phyloP scores from a whole-genome alignment of 1,140 invertebrate species.

The Habropoda laboriosa region DNA sequence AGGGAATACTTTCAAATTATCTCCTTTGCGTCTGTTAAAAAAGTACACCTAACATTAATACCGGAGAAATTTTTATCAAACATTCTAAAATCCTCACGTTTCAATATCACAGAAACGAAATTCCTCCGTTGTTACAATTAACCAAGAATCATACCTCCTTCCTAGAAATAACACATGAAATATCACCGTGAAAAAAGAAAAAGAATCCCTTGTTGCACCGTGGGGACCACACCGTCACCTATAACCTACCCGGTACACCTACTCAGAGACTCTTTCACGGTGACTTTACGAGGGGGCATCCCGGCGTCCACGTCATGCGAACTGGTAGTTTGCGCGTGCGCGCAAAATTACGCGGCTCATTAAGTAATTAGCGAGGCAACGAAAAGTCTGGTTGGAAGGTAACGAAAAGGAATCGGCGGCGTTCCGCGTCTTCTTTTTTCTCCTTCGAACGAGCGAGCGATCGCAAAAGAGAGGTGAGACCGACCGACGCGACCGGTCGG shows the following conservation, averaged over 20 bases:
- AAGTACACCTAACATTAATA: too few species aligned
- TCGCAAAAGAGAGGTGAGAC: constrained; percentile 53
- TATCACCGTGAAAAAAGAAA: too few species aligned
- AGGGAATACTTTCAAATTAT: too few species aligned
- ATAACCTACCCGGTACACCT: too few species aligned
- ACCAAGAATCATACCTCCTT: too few species aligned
- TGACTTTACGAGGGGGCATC: not conserved
- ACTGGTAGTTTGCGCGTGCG: not conserved
- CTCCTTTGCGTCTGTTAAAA: too few species aligned
- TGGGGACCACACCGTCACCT: not conserved
- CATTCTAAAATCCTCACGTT: too few species aligned
- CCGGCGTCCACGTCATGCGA: not conserved
- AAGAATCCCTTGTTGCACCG: too few species aligned
- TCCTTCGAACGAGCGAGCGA: constrained; percentile 3
- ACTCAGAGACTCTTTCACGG: not conserved
- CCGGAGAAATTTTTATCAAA: too few species aligned
- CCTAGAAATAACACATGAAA: too few species aligned
- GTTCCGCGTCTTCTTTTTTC: constrained; percentile 15
- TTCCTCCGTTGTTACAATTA: too few species aligned
- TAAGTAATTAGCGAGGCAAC: constrained; percentile 12
- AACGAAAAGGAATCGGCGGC: constrained; percentile 32
- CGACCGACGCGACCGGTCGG: not conserved
- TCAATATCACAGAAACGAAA: too few species aligned
- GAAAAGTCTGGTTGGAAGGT: constrained; percentile 3
- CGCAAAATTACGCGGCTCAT: constrained; percentile 34